Evolutionary conservation across 2,888 invertebrate species (phyloP).

Genomic region (Platypus cylindrus): DNA sequence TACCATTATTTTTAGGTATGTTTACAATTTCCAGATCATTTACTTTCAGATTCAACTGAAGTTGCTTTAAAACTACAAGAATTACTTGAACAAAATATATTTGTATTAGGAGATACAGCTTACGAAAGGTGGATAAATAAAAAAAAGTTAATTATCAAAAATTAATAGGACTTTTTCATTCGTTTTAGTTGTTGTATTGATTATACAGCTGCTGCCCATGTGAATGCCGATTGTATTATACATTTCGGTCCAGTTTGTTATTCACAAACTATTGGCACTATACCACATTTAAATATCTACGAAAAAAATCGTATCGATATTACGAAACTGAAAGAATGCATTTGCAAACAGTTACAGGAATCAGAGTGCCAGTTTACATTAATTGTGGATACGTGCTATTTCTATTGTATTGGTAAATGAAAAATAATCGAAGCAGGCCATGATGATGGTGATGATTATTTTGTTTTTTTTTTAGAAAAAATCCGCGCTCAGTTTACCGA

Average conservation of each 20-base stretch:
- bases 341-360: background rate
- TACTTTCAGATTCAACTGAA: conserved; percentile 54
- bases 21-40: conserved; percentile 81
- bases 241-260: conserved; percentile 89
- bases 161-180: conserved; percentile 1
- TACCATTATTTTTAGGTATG: conserved; percentile 51
- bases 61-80: conserved; percentile 45
- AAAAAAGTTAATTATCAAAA: background rate
- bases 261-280: conserved; percentile 50
- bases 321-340: conserved; percentile 26
- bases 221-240: conserved; percentile 70
- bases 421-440: no score
- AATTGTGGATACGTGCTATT: conserved; percentile 60
- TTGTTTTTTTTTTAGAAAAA: conserved; percentile 9
- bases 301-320: conserved; percentile 47
- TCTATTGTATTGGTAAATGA: no score
- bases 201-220: conserved; percentile 80
- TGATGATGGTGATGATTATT: background rate
- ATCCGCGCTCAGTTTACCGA: conserved; percentile 11
- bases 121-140: conserved; percentile 72
- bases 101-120: conserved; percentile 80
- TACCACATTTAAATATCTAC: conserved; percentile 67
- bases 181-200: conserved; percentile 74
- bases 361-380: conserved; percentile 37
- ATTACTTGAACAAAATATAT: conserved; percentile 48